A percentile compares a stretch with the other conserved stretches of the same genome.
phyloP scores from a whole-genome alignment of 2,888 invertebrate species.

The Drosophila basisetae region DNA sequence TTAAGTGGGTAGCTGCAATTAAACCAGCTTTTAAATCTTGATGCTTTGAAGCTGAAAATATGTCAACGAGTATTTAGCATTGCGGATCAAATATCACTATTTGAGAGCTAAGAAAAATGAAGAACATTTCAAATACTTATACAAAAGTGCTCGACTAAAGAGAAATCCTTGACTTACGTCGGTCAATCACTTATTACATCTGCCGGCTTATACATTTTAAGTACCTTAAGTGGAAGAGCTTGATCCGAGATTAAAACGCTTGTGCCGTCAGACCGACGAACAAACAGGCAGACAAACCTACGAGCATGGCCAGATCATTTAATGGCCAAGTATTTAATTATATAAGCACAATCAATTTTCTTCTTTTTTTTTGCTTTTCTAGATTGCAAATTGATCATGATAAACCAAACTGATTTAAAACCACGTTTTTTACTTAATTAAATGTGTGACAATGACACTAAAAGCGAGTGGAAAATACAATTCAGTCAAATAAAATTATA shows the following conservation, averaged over 20 bases:
- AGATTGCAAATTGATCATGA: background rate
- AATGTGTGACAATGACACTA: constrained; percentile 5
- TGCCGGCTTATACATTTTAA: background rate
- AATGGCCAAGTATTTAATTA: background rate
- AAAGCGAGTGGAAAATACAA: background rate
- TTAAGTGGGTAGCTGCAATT: constrained; percentile 6
- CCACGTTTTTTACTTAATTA: background rate
- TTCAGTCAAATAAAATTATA: background rate
- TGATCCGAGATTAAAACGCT: background rate
- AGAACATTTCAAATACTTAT: constrained; percentile 1
- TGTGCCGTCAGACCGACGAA: background rate
- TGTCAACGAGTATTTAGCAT: background rate
- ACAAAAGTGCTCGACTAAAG: background rate
- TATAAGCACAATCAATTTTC: background rate
- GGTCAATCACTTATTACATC: background rate
- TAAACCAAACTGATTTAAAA: background rate
- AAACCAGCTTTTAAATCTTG: background rate
- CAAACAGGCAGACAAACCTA: background rate
- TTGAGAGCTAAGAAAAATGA: background rate
- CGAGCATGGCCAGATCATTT: constrained; percentile 1
- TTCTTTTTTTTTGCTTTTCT: background rate
- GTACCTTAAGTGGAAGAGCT: background rate
- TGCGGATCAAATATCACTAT: background rate
- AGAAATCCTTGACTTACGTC: background rate
- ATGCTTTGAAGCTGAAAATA: background rate